Evolutionary conservation across 2,888 invertebrate species (phyloP), one percentile per base, ranked within the genome.

Genomic region (Drosophila atripex): DNA sequence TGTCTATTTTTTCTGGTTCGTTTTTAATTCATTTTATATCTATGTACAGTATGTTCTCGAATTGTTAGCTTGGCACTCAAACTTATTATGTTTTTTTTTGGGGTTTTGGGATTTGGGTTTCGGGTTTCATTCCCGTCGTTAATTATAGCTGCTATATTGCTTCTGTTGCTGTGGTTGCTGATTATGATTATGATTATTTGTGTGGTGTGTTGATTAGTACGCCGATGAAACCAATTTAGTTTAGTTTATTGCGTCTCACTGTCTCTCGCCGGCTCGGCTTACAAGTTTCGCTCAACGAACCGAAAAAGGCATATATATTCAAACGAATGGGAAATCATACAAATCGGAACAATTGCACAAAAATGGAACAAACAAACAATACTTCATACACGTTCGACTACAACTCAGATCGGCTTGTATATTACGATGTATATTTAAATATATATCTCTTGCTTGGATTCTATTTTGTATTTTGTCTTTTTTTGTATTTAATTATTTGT

Each of bases 1-100:
- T 45, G 16, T 45, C 8, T 53, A 30, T 61, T 46, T 43, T 43
- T 45, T 49, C 32, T 45, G 23, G 32, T 61, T 57, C 30, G 30
- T 50, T 66, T 61, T 61, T 38, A 6, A 45, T 58, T 59, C 58
- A 41, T 57, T 69, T 45, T 14, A 61, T 55, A 61, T 74, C 65
- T 77, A 73, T 83, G 66, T 87, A 80, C 75, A 75, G 56, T 73
- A 75, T 73, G 54, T 71, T 75, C 73, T 75, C 77, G 71, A 80
- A 82, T 86, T 89, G 76, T 88, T 90, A 90, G 90, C 90, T 90
- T 90, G 90, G 90, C 90, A 90, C 90, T 90, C 88, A 90, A 90
- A 90, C 78, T 76, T 84, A 59, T 75, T 58, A 61, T 72, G 74
- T 75, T 65, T 66, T 54, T 76, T 61, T 69, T 68, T 75, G 53